Base-by-base conservation (phyloP, 2,888 invertebrate genomes). In the Eilema griseolum region DNA sequence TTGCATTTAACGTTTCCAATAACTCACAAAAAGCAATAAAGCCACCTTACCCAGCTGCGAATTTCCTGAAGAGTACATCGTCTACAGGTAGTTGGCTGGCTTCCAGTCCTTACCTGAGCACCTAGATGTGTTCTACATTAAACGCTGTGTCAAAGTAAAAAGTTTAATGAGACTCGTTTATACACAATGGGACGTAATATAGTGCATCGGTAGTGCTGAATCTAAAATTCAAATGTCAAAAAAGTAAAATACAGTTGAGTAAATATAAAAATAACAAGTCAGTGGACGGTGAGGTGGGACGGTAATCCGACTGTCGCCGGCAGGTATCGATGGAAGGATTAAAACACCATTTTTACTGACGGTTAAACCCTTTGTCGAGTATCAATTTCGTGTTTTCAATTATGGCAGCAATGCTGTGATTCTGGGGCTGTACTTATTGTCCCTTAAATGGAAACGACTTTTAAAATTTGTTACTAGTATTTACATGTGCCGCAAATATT, bases 1-100 rank as follows among this genome's bases (percentile, higher is more conserved):
- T 79, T 83, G 84, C 82, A 84, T 87, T 84, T 85, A 86, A 85
- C 83, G 83, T 77, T 83, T 82, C 80, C 84, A 84, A 86, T 86
- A 87, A 81, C 81, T 84, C 77, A 82, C 83, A 82, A 81, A 83
- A 63, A 68, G 78, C 78, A 83, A 85, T 86, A 86, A 84, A 85
- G 81, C 73, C 85, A 86, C 83, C 81, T 86, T 79, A 86, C 78
- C 75, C 80, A 82, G 82, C 83, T 83, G 86, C 89, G 88, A 88
- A 90, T 91, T 88, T 88, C 79, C 82, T 79, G 80, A 88, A 88
- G 86, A 88, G 87, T 81, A 84, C 79, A 86, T 85, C 84, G 85
- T 91, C 95, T 87, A 95, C 95, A 95, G 94, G 95, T 94, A 91
- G 95, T 94, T 94, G 94, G 95, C 93, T 89, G 81, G 74, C 79